These are phyloP conservation scores for Mandrillus leucophaeus DNA, from an alignment of 2,113 vertebrate genomes.

Conservation along the genomic window DNA sequence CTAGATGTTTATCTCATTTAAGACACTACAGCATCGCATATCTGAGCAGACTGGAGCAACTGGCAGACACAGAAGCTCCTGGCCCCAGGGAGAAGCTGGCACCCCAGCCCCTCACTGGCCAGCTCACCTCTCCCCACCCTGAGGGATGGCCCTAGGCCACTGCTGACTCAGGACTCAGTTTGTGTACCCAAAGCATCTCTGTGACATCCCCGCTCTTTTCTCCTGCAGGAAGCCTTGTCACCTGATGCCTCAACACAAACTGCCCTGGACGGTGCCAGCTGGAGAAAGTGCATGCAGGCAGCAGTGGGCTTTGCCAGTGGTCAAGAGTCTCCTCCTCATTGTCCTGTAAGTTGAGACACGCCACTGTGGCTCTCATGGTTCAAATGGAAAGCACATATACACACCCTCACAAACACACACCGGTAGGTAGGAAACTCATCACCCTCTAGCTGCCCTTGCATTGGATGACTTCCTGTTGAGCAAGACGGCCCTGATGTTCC, in stretches of 20 bases:
- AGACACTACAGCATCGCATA: not conserved
- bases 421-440: not conserved
- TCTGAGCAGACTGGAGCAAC: not conserved
- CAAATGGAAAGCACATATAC: not conserved
- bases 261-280: not conserved
- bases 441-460: not conserved
- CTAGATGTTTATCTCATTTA: fast-evolving
- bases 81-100: not conserved
- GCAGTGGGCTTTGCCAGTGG: too few relatives aligned
- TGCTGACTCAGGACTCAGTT: not conserved
- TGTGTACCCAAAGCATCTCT: not conserved
- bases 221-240: too few relatives aligned
- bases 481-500: not conserved
- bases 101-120: fast-evolving
- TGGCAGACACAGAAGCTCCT: not conserved
- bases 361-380: not conserved
- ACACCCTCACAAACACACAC: not conserved
- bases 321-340: fast-evolving
- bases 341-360: fast-evolving
- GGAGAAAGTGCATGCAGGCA: fast-evolving
- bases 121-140: not conserved
- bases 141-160: not conserved
- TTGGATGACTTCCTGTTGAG: not conserved
- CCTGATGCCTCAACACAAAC: fast-evolving
- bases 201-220: not conserved